A percentile compares a stretch with the other conserved stretches of the same genome.
phyloP scores from a whole-genome alignment of 2,113 vertebrate genomes.

The Ictidomys tridecemlineatus region DNA sequence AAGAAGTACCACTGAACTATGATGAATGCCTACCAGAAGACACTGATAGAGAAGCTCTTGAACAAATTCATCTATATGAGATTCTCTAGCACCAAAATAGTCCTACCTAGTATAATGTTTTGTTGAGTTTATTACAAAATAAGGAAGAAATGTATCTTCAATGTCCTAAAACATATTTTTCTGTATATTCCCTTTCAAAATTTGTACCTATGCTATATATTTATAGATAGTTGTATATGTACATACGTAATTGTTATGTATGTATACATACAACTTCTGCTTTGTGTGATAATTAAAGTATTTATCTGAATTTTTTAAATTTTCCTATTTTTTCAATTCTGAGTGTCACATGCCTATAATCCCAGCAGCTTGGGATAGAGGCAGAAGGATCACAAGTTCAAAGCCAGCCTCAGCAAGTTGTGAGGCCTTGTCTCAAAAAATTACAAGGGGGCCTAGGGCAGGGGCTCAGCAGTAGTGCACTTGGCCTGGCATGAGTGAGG shows the following conservation, averaged over 20 bases:
- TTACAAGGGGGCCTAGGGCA: too few relatives aligned
- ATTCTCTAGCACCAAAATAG: slow-evolving; percentile 87
- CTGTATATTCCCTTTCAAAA: slow-evolving; percentile 39
- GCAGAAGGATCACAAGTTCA: too few relatives aligned
- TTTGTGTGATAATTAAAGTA: slow-evolving; percentile 72
- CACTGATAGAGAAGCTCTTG: slow-evolving; percentile 89
- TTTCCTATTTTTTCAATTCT: slow-evolving; percentile 56
- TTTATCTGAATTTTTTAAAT: slow-evolving; percentile 17
- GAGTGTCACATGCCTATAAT: neutral
- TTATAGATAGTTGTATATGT: slow-evolving; percentile 34
- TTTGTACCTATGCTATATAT: slow-evolving; percentile 21
- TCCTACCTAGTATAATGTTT: slow-evolving; percentile 43
- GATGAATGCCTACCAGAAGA: slow-evolving; percentile 89
- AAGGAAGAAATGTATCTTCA: slow-evolving; percentile 1
- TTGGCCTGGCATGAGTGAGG: too few relatives aligned
- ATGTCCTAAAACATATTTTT: neutral
- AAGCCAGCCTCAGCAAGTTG: too few relatives aligned
- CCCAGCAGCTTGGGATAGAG: too few relatives aligned
- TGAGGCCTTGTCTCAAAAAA: too few relatives aligned
- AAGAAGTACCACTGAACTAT: slow-evolving; percentile 92
- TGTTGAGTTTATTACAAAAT: slow-evolving; percentile 53
- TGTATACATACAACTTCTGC: neutral
- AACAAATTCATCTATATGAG: slow-evolving; percentile 95
- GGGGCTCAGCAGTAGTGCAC: too few relatives aligned
- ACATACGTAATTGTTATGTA: neutral